A percentile compares a stretch with the other conserved stretches of the same genome.
Evolutionary conservation across 1,140 invertebrate genomes (phyloP).

Genomic region (Drosophila teissieri): DNA sequence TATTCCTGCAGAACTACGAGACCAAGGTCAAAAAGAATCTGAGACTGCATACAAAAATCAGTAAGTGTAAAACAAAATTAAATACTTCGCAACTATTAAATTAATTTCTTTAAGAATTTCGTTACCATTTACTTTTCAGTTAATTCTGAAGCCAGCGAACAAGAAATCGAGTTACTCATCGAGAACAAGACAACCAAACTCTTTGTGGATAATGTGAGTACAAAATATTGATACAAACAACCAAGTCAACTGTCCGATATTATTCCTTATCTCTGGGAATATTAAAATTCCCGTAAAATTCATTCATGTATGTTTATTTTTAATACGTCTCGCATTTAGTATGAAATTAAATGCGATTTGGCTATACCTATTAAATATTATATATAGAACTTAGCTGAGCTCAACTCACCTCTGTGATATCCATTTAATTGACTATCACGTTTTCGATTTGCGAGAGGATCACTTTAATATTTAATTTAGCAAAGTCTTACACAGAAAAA

Average conservation of each 20-base stretch:
- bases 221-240: not conserved
- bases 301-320: too few species aligned
- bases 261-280: not conserved
- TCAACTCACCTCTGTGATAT: too few species aligned
- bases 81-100: too few species aligned
- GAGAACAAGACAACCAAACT: slow-evolving; percentile 81
- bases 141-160: slow-evolving; percentile 76
- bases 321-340: too few species aligned
- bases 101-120: not conserved
- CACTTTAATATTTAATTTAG: too few species aligned
- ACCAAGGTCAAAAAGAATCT: slow-evolving; percentile 76
- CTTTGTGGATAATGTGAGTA: slow-evolving; percentile 83
- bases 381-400: too few species aligned
- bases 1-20: slow-evolving; percentile 78
- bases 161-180: slow-evolving; percentile 80
- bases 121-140: slow-evolving; percentile 37
- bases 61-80: slow-evolving; percentile 42
- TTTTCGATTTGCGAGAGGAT: too few species aligned
- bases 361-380: too few species aligned
- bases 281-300: too few species aligned
- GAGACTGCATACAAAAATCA: slow-evolving; percentile 78
- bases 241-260: not conserved
- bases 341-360: too few species aligned
- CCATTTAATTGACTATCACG: too few species aligned
- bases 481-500: too few species aligned